Evolutionary conservation across 2,113 vertebrate genomes (phyloP).

Genomic region (human): GRCh38 chr6:12897001-12897500

Average conservation of each 20-base stretch:
- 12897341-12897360: rapidly evolving
- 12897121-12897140: background rate
- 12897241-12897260: background rate
- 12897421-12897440: background rate
- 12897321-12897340: background rate
- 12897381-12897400: background rate
- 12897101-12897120: background rate
- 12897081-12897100: background rate
- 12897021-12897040: background rate
- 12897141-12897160: rapidly evolving
- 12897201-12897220: background rate
- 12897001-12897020: background rate
- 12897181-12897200: rapidly evolving
- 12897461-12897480: background rate
- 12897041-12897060: background rate
- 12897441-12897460: background rate
- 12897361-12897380: no score
- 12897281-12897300: background rate
- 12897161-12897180: background rate
- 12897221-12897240: background rate
- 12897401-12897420: background rate
- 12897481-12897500: background rate
- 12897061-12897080: background rate
- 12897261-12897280: background rate
- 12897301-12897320: background rate